A percentile compares a stretch with the other conserved stretches of the same genome.
These are phyloP conservation scores for Julus scandinavius DNA, from an alignment of 2,888 invertebrate species.

Conservation along the genomic window DNA sequence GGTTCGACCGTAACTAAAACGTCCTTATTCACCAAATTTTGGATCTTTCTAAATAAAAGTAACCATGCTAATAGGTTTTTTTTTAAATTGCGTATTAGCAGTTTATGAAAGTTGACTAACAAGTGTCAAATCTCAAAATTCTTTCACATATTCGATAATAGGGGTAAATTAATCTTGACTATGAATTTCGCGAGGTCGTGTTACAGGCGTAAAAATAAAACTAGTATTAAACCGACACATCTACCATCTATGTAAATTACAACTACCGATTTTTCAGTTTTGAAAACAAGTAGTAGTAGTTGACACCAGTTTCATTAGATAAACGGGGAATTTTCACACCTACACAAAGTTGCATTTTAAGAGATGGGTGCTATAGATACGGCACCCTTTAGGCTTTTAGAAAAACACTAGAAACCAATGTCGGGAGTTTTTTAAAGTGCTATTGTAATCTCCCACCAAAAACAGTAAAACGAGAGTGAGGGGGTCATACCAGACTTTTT, in stretches of 20 bases:
- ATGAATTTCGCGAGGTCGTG: background rate
- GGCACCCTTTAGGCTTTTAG: background rate
- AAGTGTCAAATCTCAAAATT: background rate
- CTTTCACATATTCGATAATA: background rate
- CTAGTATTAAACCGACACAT: background rate
- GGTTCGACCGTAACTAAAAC: too few species aligned
- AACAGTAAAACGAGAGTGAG: conserved; percentile 10
- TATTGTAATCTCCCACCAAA: background rate
- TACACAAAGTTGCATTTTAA: background rate
- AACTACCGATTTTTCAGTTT: background rate
- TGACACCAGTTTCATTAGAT: conserved; percentile 39
- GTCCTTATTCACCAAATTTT: too few species aligned
- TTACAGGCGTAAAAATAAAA: background rate
- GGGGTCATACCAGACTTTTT: background rate
- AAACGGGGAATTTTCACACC: conserved; percentile 6
- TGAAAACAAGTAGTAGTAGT: conserved; percentile 15
- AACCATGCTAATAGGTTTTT: too few species aligned
- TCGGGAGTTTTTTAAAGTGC: conserved; percentile 2
- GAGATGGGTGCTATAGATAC: conserved; percentile 30
- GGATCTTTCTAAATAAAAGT: too few species aligned
- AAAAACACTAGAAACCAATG: background rate
- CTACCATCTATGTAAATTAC: background rate
- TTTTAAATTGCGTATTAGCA: background rate
- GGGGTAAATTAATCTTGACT: background rate
- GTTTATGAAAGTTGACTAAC: background rate